Base-by-base conservation (phyloP, 2,113 vertebrate species). In the Cheirogaleus medius region DNA sequence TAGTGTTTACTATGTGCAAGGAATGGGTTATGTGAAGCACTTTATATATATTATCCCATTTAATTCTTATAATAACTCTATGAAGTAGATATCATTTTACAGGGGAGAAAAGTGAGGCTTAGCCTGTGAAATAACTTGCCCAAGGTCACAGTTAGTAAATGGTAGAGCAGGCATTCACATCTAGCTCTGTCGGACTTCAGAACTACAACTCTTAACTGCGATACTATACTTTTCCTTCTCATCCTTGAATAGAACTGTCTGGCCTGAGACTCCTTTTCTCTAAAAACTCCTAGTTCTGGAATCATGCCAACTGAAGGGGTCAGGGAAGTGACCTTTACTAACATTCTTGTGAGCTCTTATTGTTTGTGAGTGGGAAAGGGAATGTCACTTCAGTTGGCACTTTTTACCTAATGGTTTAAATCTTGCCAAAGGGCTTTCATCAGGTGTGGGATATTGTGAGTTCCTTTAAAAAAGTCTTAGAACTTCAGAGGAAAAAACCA, bases 361-460 rank as follows among this genome's bases (percentile, higher is more conserved):
- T 97, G 81, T 96, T 77, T 49, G 17, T 77, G 66, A 94, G 32
- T 92, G 37, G 81, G 58, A 25, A 94, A 74, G 58, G 83, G 92
- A 87, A 73, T 76, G 42, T 92, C 76, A 94, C 39, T 87, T 92
- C 12, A 77, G 52, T 77, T 82, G 80, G 39, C 25, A 76, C 83
- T 92, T 97, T 93, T 94, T 92, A 95, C 60, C 54, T 86, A 14
- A 54, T 94, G 52, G 63, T 86, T 96, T 95, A 86, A 93, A n/a
- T 90, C 84, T 77, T 97, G 37, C 29, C n/a, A 68, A 27, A 23
- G 25, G 27, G 9, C 34, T 25, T 49, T 69, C 60, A 58, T 95
- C 94, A 86, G 63, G 29, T 96, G 58, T 80, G 39, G 47, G 49
- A 39, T 52, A 69, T 95, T 92, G 47, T 42, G 37, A 95, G 39